These are phyloP conservation scores for Rhinopomastus cyanomelas DNA, from an alignment of 2,113 vertebrate species.

Conservation along the genomic window DNA sequence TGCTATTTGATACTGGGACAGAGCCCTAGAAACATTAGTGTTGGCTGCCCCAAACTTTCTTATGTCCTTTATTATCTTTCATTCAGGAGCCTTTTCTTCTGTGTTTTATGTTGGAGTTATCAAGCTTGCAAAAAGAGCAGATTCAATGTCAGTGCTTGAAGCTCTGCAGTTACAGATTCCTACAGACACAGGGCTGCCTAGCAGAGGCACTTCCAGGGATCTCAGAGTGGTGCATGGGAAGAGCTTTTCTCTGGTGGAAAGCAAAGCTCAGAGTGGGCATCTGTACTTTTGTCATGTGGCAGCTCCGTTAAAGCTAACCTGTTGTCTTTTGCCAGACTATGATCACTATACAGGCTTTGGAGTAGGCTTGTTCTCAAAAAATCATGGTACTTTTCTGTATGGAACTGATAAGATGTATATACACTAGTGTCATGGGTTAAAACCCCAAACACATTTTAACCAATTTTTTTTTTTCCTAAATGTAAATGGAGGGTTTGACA, in stretches of 20 bases:
- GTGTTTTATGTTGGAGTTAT: not conserved
- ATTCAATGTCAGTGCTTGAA: not conserved
- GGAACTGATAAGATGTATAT: not conserved
- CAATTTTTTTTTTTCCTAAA: no score
- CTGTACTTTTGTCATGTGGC: fast-evolving
- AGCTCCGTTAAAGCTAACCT: not conserved
- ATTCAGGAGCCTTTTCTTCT: not conserved
- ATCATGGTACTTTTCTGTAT: fast-evolving
- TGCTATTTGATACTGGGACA: not conserved
- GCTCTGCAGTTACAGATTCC: fast-evolving
- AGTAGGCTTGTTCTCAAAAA: not conserved
- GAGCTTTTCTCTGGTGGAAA: not conserved
- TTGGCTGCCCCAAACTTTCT: not conserved
- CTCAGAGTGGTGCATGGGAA: fast-evolving
- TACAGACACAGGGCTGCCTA: fast-evolving
- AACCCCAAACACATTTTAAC: no score
- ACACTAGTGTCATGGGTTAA: no score
- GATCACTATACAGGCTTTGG: fast-evolving
- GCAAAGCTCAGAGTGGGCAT: not conserved
- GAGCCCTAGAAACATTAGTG: not conserved
- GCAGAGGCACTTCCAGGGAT: not conserved
- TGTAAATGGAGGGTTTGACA: no score
- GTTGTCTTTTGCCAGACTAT: not conserved
- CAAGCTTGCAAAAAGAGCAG: not conserved
- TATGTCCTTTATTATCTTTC: not conserved